Evolutionary conservation across 2,888 invertebrate genomes (phyloP), one percentile per base, ranked within the genome.

Genomic region (Bursaphelenchus okinawaensis): DNA sequence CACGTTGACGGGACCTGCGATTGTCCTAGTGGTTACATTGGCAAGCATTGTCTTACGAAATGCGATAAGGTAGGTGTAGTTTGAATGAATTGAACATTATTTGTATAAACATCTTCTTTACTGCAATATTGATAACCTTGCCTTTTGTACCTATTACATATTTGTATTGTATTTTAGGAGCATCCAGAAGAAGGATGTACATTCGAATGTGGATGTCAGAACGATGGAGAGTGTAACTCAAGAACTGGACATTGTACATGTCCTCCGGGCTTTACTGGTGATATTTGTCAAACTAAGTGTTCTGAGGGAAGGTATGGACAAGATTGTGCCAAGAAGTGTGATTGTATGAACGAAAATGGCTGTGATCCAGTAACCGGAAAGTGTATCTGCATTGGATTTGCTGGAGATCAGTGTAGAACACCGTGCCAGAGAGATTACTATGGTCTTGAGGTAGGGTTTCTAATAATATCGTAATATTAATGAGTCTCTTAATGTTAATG

Each of bases 341-440:
- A 77, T 27, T 83, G 82, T 67, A 67, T 79, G 55, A 80, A 80
- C 67, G 75, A 74, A 55, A 76, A 80, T 52, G 57, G 65, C 20
- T 80, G 79, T 56, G 76, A 79, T 64, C 63, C 73, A 57, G 64
- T 29, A 12, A 75, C 68, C 2, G 75, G 75, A 24, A 50, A 68
- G 28, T 75, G 80, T 62, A 24, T 68, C 22, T 80, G 80, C 63
- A 60, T 77, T 55, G 79, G 82, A 54, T 82, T 76, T 72, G 76
- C 68, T 7, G 81, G 82, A 4, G 76, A 81, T 12, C 78, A 76
- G 62, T 81, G 79, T 68, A 73, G 74, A 52, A 70, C 57, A 26
- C 74, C 75, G 19, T 81, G 78, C 68, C 75, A 70, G 1, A 55
- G 68, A 26, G 77, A 77, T 28, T 59, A 56, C 12, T 81, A 73